Base-by-base conservation (phyloP, 2,888 invertebrate genomes). In the Sinohyriopsis cumingii region DNA sequence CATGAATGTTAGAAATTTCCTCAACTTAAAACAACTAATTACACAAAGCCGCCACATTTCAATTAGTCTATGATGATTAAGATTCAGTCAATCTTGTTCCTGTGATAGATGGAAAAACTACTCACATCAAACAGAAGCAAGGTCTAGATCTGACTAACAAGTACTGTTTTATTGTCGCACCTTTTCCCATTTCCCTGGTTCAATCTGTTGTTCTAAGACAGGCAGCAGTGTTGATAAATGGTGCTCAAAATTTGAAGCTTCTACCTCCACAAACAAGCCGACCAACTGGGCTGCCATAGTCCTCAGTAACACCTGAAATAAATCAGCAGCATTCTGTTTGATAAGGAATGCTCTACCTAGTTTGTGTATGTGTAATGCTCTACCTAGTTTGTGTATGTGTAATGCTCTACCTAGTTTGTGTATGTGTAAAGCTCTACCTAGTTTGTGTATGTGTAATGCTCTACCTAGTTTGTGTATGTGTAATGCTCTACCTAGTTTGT, bases 241-340 rank as follows among this genome's bases (percentile, higher is more conserved):
- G 0, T 91, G 90, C 80, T 93, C 93, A 88, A 97, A 97, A 3
- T 92, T 89, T 0, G 92, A 91, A 71, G 93, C 92, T 90, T 97
- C 96, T 0, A 94, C 93, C 73, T 92, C 93, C 0, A 96, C 94
- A 87, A 97, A 95, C 71, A 96, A 91, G 0, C 95, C 95, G 82
- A 94, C 93, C 0, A 96, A 89, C 87, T 95, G 95, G 0, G 95
- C 94, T 25, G 84, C 89, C 81, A 97, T 90, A 83, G 94, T 94
- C 28, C 94, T 92, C 79, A 95, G 94, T 7, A 92, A 69, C 57
- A 86, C 56, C 86, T 89, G 76, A 25, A 76, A 67, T 56, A 55
- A 28, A 45, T 71, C 54, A 62, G 28, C 20, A 12, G 15, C 15
- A 45, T 45, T 45, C 15, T 45, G 45, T 55, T 18, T 57, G 54